These are phyloP conservation scores for Myzus persicae DNA, from an alignment of 1,140 invertebrate genomes.

Conservation along the genomic window DNA sequence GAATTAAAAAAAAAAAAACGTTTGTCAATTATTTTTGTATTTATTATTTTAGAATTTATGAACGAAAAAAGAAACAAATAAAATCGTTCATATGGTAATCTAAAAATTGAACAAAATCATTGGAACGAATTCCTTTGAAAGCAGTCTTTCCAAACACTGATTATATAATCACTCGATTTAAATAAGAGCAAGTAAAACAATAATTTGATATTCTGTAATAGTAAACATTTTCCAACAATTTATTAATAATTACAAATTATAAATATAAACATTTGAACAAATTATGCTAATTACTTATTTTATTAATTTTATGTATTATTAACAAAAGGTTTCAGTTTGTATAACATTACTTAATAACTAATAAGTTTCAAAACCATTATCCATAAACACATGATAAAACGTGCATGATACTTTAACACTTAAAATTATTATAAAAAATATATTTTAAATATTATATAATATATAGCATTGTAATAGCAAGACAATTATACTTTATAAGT, in stretches of 20 bases:
- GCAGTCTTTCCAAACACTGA: too few relatives aligned
- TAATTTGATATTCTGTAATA: background rate
- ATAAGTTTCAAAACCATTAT: background rate
- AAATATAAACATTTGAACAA: background rate
- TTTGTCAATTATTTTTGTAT: too few relatives aligned
- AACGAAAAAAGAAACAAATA: too few relatives aligned
- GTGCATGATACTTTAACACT: background rate
- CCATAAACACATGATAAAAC: background rate
- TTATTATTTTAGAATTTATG: too few relatives aligned
- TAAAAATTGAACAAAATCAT: too few relatives aligned
- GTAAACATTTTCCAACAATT: background rate
- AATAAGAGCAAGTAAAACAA: too few relatives aligned
- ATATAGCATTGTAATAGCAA: too few relatives aligned
- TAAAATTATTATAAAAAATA: background rate
- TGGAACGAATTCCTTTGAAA: too few relatives aligned
- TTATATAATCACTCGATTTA: too few relatives aligned
- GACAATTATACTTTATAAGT: background rate
- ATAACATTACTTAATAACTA: background rate
- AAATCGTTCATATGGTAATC: too few relatives aligned
- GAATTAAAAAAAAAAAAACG: too few relatives aligned
- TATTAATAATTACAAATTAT: background rate
- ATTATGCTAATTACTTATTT: background rate
- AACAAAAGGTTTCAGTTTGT: background rate
- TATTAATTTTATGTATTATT: background rate
- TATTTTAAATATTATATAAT: background rate